Percentiles rank a stretch among this genome's conserved stretches.
Conservation (phyloP, 2,797 vertebrate species). For the Chiroxiphia lanceolata region DNA sequence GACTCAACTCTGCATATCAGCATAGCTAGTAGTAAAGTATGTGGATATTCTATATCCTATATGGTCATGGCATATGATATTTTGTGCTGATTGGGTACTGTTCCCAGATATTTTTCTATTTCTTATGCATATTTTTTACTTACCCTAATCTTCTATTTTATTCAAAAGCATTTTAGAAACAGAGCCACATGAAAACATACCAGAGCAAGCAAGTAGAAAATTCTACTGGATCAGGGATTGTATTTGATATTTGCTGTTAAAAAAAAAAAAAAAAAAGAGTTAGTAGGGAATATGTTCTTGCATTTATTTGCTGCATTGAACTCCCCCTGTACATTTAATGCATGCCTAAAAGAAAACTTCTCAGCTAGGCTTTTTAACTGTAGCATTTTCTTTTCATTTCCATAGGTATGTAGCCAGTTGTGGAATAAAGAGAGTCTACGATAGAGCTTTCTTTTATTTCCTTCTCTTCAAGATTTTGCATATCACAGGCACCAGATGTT, state of each 20-base stretch:
- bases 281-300: not conserved
- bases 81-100: not conserved
- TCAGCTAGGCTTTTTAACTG: not conserved
- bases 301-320: not conserved
- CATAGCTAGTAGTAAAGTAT: not conserved
- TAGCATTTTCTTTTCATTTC: not conserved
- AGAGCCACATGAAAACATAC: not conserved
- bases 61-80: not conserved
- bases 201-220: not conserved
- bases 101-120: slow-evolving; percentile 11
- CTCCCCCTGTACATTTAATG: not conserved
- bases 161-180: slow-evolving; percentile 5
- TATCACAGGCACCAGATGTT: slow-evolving; percentile 38
- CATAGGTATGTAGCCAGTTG: not conserved
- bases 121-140: not conserved
- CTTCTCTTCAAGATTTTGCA: not conserved
- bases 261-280: not conserved
- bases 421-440: not conserved
- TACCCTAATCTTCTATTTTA: not conserved
- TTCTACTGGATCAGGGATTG: not conserved
- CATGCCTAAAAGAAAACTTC: not conserved
- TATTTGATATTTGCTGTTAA: not conserved
- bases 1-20: not conserved
- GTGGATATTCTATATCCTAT: not conserved
- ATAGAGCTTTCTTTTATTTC: slow-evolving; percentile 27